Percentiles rank a stretch among this genome's conserved stretches.
phyloP scores from a whole-genome alignment of 2,888 invertebrate species.

The Agapostemon virescens region DNA sequence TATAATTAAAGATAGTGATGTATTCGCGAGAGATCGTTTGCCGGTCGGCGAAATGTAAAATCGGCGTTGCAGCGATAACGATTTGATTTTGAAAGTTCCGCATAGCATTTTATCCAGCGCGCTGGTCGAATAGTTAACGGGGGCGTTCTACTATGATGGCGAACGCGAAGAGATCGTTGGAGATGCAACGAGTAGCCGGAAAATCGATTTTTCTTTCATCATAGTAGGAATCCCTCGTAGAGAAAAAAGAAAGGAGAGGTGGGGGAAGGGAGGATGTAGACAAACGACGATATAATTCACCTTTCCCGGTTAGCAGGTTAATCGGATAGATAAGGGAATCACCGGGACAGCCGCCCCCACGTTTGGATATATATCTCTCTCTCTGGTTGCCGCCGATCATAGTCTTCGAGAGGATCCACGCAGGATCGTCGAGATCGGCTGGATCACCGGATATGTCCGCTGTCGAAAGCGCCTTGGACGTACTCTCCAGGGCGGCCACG shows the following conservation, averaged over 20 bases:
- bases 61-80: not conserved
- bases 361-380: not conserved
- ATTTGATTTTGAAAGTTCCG: not conserved
- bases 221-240: not conserved
- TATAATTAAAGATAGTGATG: too few relatives aligned
- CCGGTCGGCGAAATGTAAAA: not conserved
- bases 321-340: constrained; percentile 14
- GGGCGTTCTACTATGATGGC: constrained; percentile 14
- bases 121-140: constrained; percentile 5
- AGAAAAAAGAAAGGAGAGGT: not conserved
- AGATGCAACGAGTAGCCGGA: not conserved
- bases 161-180: not conserved
- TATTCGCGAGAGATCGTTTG: too few relatives aligned
- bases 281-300: not conserved
- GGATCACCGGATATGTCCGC: constrained; percentile 83
- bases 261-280: not conserved
- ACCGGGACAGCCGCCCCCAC: constrained; percentile 1
- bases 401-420: constrained; percentile 15
- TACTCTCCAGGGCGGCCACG: constrained; percentile 92
- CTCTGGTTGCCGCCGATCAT: constrained; percentile 14
- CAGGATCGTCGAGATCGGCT: constrained; percentile 47
- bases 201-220: not conserved
- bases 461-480: constrained; percentile 92
- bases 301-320: constrained; percentile 18
- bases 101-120: not conserved